Evolutionary conservation across 2,113 vertebrate genomes (phyloP), one percentile per base, ranked within the genome.

Genomic region (Thinocorus orbignyianus): DNA sequence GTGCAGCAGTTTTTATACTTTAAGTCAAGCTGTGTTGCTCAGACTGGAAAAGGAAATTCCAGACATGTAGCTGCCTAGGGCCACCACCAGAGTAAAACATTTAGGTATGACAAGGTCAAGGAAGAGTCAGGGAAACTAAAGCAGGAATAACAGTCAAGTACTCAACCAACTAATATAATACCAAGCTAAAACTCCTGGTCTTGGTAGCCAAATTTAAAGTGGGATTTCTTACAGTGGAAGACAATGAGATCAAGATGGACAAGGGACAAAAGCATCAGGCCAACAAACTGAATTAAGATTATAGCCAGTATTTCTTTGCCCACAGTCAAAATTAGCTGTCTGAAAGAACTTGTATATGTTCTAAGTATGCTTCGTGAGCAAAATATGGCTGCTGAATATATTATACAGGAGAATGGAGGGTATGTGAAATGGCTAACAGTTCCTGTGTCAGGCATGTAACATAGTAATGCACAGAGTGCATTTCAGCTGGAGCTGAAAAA

Each of bases 101-200:
- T 97, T 97, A 95, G 81, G 92, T 84, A 95, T 85, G 88, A 93
- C 51, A 89, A 96, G 94, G 97, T 98, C 97, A 97, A 93, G 48
- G 42, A 95, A 92, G 44, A 97, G 95, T 96, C 92, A 96, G 85
- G 58, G 74, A 93, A 96, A 92, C 64, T 86, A 95, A 97, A 94
- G 14, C 57, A 88, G 52, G 25, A 95, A 83, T 86, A 92, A 73
- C 62, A 88, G 18, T 23, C 35, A 54, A 68, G 54, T 92, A 77
- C 72, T 92, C 89, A 86, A 86, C 20, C 81, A 92, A 62, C 62
- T 88, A 95, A 94, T 81, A 37, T 37, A 37, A 57, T 28, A 51
- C 25, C 37, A 73, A 26, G 17, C 52, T 88, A 82, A 93, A 82
- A 71, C 18, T 73, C 26, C n/a, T 71, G 49, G 8, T 73, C 60